Conservation (phyloP, 2,888 invertebrate genomes). For the Erynnis tages region DNA sequence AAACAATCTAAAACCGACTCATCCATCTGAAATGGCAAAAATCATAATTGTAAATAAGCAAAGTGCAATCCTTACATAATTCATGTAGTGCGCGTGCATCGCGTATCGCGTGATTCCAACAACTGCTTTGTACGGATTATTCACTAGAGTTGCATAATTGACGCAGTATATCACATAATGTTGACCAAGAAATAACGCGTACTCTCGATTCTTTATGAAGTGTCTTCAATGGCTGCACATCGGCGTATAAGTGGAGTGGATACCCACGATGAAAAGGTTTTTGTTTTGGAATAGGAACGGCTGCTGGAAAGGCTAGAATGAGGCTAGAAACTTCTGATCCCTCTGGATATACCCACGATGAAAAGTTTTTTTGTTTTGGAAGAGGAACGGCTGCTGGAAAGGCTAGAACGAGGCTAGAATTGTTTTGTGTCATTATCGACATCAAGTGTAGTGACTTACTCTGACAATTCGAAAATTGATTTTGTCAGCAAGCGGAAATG, state of each 20-base stretch:
- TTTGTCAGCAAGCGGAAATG: constrained; percentile 3
- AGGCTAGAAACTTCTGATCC: no score
- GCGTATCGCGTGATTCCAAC: constrained; percentile 9
- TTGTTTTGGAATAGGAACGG: no score
- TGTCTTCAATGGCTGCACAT: no score
- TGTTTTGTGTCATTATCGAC: no score
- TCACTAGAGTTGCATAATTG: constrained; percentile 18
- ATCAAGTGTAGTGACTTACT: no score
- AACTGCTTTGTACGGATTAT: constrained; percentile 21
- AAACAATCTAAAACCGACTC: not conserved
- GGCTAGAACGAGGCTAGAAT: no score
- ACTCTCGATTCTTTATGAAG: not conserved
- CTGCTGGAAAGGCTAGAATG: no score
- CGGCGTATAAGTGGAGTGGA: no score
- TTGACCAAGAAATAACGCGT: constrained; percentile 10
- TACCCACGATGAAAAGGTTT: no score
- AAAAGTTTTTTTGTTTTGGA: no score
- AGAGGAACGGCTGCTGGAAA: no score
- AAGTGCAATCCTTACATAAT: constrained; percentile 24
- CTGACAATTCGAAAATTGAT: constrained; percentile 11
- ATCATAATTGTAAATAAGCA: constrained; percentile 20
- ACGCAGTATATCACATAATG: constrained; percentile 12
- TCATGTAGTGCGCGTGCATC: constrained; percentile 13
- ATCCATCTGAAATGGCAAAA: constrained; percentile 19
- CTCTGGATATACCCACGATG: no score